Evolutionary conservation across 2,113 vertebrate genomes (phyloP).

Genomic region (Leucosticte australis): DNA sequence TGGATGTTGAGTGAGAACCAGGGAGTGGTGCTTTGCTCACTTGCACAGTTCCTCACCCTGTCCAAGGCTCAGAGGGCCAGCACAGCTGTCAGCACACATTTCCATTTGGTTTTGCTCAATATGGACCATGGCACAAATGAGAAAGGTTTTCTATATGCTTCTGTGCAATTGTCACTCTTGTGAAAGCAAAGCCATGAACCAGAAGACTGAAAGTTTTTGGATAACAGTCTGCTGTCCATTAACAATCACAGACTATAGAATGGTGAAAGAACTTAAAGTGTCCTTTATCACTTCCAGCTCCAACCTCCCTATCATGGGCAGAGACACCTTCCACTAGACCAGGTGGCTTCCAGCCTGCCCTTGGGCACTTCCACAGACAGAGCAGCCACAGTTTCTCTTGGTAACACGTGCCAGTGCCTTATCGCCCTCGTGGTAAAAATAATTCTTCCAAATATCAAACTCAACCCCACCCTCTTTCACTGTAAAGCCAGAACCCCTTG

Average conservation of each 20-base stretch:
- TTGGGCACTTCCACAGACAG: not conserved
- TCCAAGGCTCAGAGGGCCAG: not conserved
- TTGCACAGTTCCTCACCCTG: not conserved
- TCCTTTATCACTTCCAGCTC: not conserved
- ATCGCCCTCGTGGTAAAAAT: rapidly evolving
- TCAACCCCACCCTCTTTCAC: not conserved
- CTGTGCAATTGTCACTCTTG: not conserved
- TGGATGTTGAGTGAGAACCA: not conserved
- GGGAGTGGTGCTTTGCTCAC: not conserved
- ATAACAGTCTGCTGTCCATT: not conserved
- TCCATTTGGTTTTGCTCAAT: not conserved
- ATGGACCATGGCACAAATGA: rapidly evolving
- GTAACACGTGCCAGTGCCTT: not conserved
- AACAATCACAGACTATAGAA: rapidly evolving
- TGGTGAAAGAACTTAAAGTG: not conserved
- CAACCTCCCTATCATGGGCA: not conserved
- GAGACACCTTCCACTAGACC: not conserved
- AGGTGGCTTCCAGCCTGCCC: not conserved
- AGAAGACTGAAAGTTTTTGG: not conserved
- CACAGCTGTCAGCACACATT: not conserved
- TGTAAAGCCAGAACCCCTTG: not conserved
- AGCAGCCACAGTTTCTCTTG: not conserved
- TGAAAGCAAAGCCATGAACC: not conserved
- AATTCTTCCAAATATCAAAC: not conserved
- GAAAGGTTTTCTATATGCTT: not conserved